phyloP scores from a whole-genome alignment of 2,113 vertebrate species.

The Catharus fuscescens region DNA sequence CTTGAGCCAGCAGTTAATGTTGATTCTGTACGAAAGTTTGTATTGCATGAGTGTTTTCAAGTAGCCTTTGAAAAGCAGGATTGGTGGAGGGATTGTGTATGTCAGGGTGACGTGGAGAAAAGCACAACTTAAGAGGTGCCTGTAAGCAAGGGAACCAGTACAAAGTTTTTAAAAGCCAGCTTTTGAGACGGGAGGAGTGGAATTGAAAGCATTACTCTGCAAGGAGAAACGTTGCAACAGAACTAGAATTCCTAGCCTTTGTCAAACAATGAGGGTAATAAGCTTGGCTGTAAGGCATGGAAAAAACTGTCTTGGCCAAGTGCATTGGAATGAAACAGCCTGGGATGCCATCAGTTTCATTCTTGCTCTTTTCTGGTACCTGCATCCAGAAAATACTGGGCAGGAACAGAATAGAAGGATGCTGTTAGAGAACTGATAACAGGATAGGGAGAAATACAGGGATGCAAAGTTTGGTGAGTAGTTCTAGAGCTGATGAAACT shows the following conservation, averaged over 20 bases:
- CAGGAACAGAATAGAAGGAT: not conserved
- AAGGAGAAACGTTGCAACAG: conserved; percentile 11
- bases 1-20: not conserved
- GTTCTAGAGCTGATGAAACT: not conserved
- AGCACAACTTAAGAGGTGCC: not conserved
- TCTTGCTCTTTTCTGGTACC: not conserved
- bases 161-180: not conserved
- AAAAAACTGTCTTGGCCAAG: not conserved
- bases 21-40: not conserved
- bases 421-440: not conserved
- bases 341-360: conserved; percentile 17
- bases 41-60: not conserved
- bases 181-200: not conserved
- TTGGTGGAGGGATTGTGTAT: not conserved
- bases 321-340: not conserved
- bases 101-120: not conserved
- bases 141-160: not conserved
- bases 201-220: not conserved
- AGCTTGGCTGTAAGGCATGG: conserved; percentile 43
- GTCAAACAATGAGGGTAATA: conserved; percentile 38
- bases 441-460: not conserved
- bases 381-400: not conserved
- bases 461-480: not conserved
- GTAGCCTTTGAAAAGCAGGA: not conserved
- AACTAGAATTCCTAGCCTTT: conserved; percentile 41